These are phyloP conservation scores for Brachyhypopomus gauderio DNA, from an alignment of 2,113 vertebrate species.

Conservation along the genomic window DNA sequence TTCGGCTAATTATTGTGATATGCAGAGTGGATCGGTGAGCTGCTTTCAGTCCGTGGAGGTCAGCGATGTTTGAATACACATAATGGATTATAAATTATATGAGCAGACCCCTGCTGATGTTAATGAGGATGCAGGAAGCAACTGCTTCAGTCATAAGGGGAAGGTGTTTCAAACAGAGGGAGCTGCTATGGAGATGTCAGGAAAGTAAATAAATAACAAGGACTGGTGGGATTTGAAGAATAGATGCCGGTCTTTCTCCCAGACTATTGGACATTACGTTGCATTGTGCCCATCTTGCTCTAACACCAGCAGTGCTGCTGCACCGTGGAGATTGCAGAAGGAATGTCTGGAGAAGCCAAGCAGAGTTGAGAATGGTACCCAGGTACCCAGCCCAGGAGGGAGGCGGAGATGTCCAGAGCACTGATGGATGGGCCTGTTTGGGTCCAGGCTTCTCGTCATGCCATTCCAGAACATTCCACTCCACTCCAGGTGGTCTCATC, in stretches of 20 bases:
- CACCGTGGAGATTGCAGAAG: neutral
- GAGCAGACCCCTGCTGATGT: neutral
- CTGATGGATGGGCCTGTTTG: slow-evolving; percentile 37
- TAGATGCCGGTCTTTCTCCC: neutral
- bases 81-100: slow-evolving; percentile 29
- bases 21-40: slow-evolving; percentile 29
- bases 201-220: neutral
- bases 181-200: neutral
- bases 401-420: neutral
- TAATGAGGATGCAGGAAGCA: neutral
- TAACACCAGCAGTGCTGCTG: too few species aligned
- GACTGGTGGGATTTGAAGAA: neutral
- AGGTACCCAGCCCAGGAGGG: neutral
- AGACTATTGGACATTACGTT: too few species aligned
- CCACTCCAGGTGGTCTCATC: neutral
- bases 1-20: slow-evolving; percentile 43
- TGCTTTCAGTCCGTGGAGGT: slow-evolving; percentile 30
- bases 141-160: neutral
- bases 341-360: too few species aligned
- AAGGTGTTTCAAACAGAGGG: neutral
- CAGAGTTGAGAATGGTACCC: neutral
- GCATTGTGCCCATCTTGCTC: too few species aligned
- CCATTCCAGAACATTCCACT: slow-evolving; percentile 32
- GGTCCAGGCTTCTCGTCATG: slow-evolving; percentile 27
- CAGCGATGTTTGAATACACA: slow-evolving; percentile 33